Percentiles rank a stretch among this genome's conserved stretches.
phyloP scores from a whole-genome alignment of 2,797 vertebrate genomes.

The Uromys caudimaculatus region DNA sequence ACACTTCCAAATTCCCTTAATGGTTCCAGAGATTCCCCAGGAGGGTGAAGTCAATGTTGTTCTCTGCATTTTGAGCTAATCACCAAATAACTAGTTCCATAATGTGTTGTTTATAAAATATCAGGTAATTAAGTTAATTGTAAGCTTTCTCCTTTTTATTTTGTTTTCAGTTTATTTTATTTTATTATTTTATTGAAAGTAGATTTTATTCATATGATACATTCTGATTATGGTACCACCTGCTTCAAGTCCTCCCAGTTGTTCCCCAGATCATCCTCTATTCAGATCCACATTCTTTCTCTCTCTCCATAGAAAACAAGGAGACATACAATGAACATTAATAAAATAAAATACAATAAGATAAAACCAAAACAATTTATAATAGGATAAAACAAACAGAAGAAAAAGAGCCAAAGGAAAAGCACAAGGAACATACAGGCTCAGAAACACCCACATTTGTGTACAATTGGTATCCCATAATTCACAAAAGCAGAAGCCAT shows the following conservation, averaged over 20 bases:
- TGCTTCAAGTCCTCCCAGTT: neutral
- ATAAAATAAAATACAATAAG: neutral
- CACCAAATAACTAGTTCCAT: neutral
- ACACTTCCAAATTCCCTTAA: neutral
- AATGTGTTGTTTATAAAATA: constrained; percentile 1
- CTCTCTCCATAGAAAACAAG: neutral
- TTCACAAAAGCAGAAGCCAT: neutral
- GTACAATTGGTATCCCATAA: neutral
- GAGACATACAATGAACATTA: neutral
- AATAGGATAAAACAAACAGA: neutral
- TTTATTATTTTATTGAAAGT: neutral
- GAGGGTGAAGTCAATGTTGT: constrained; percentile 37
- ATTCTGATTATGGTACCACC: neutral
- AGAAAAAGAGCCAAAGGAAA: neutral
- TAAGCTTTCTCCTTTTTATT: neutral
- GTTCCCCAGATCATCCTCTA: neutral
- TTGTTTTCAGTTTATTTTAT: neutral
- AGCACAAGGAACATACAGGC: neutral
- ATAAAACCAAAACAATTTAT: neutral
- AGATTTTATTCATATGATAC: neutral
- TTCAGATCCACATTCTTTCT: neutral
- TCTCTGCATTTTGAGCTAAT: constrained; percentile 48
- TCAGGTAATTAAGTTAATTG: neutral
- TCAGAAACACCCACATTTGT: too few species aligned
- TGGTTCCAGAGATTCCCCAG: constrained; percentile 21